Evolutionary conservation across 2,888 invertebrate species (phyloP), one percentile per base, ranked within the genome.

Genomic region (Heteropelma amictum): DNA sequence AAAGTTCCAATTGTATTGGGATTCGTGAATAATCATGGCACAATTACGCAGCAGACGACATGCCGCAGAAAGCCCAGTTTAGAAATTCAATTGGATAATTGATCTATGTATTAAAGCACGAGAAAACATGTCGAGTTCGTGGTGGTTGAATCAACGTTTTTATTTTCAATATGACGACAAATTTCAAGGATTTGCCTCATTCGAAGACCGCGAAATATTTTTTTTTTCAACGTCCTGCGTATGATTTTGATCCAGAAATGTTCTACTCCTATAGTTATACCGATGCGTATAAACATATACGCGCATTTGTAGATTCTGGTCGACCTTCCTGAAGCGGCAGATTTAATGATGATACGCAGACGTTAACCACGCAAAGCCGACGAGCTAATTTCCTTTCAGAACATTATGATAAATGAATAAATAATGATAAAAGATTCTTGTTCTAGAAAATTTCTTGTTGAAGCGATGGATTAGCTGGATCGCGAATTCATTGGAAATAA

Each of bases 1-100:
- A 30, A 53, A 53, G 12, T 65, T 14, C 6, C 42, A 35, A 35
- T 30, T 10, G 14, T 7, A 38, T 21, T 5, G 8, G 17, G n/a
- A 12, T n/a, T 40, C 12, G 28, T 42, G 42, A 33, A 19, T 45
- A 47, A 38, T 47, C 21, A 28, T 47, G 8, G 14, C 47, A n/a
- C 3, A 30, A 51, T 38, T 28, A 38, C 61, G 17, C 12, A 56
- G 35, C 21, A 45, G n/a, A 38, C 8, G 38, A 3, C 23, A 45
- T n/a, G 3, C 1, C 40, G 38, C 4, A 14, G n/a, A 28, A 51
- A 53, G 7, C 40, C 10, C 10, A 8, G 40, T 42, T 51, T 30
- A 38, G 17, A 35, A 21, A 23, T 8, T 7, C 58, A 58, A 71
- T 71, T 71, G 71, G 21, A 68, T 49, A 45, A 72, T 67, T 61